Evolutionary conservation across 2,113 vertebrate species (phyloP).

Genomic region (Nansenia antarctica): DNA sequence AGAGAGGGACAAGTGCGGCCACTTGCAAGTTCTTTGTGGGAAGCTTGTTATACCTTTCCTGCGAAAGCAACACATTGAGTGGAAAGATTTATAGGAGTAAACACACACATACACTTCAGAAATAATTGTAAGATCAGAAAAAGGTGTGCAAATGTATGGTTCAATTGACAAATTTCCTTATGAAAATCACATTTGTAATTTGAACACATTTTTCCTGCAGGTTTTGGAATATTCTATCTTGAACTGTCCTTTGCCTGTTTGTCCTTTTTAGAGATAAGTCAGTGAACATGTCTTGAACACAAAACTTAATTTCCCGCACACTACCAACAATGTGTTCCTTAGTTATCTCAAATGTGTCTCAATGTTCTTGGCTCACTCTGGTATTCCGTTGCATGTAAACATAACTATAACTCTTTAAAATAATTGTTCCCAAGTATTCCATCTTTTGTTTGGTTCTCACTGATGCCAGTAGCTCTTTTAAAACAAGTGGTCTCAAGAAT

Average conservation of each 20-base stretch:
- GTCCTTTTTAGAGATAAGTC: too few relatives aligned
- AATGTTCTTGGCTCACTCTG: background rate
- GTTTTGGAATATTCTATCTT: background rate
- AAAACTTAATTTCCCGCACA: too few relatives aligned
- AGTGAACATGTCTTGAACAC: too few relatives aligned
- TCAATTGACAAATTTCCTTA: background rate
- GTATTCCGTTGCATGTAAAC: background rate
- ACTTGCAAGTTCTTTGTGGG: conserved; percentile 9
- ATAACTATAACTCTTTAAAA: background rate
- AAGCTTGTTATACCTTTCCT: conserved; percentile 10
- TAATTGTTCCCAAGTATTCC: background rate
- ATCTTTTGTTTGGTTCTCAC: background rate
- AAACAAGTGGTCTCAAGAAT: background rate
- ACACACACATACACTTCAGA: background rate
- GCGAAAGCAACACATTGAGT: conserved; percentile 5
- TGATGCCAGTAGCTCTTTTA: background rate
- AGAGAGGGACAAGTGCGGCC: background rate
- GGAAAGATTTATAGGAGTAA: background rate
- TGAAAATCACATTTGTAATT: background rate
- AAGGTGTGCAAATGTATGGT: too few relatives aligned
- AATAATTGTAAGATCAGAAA: background rate
- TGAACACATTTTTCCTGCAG: background rate
- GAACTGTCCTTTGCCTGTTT: too few relatives aligned
- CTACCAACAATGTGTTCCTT: background rate
- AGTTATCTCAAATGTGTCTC: background rate